Evolutionary conservation across 2,797 vertebrate species (phyloP).

Genomic region (Pantherophis alleghaniensis): DNA sequence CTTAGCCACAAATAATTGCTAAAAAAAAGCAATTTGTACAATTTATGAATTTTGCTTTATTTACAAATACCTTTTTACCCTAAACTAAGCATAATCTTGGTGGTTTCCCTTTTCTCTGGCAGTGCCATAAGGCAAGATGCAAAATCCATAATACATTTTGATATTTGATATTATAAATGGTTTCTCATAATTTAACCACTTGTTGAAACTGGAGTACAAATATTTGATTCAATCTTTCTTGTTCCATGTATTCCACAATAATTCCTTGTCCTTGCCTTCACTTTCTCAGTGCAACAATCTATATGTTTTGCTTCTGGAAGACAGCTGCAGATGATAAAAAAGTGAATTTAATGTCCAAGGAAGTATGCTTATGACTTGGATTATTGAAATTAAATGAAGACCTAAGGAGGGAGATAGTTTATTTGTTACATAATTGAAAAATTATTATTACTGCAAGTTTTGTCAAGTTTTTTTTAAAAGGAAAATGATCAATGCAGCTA

Average conservation of each 20-base stretch:
- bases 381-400: constrained; percentile 62
- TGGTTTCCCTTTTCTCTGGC: neutral
- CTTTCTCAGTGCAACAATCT: constrained; percentile 47
- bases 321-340: constrained; percentile 54
- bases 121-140: neutral
- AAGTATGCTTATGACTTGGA: constrained; percentile 57
- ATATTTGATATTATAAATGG: neutral
- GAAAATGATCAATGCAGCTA: constrained; percentile 62
- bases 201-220: too few relatives aligned
- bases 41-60: neutral
- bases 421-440: constrained; percentile 69
- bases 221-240: neutral
- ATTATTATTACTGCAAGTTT: constrained; percentile 63
- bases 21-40: neutral
- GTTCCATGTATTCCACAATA: constrained; percentile 21
- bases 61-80: too few relatives aligned
- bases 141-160: neutral
- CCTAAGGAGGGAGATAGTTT: constrained; percentile 60
- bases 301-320: constrained; percentile 33
- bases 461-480: constrained; percentile 17
- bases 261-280: constrained; percentile 37
- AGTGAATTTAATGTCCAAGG: constrained; percentile 53
- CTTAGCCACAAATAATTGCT: neutral
- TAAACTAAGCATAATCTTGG: neutral
- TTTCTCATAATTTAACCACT: neutral